Base-by-base conservation (phyloP, 2,113 vertebrate species). In the Carassius carassius region DNA sequence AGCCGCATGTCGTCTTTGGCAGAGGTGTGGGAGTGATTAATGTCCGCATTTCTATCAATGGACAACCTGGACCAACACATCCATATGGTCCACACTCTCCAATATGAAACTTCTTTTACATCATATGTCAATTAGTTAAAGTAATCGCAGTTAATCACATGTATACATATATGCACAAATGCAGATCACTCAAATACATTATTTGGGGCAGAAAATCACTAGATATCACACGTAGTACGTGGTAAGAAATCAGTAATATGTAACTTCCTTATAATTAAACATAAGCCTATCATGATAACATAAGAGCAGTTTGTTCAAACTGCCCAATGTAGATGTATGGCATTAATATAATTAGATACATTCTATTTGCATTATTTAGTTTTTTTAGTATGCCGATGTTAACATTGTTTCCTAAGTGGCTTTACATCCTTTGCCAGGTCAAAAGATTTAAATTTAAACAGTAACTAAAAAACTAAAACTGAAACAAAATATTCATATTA, bases 11-110 rank as follows among this genome's bases (percentile, higher is more conserved):
- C 84, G 78, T 7, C 12, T 47, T 73, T 92, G 90, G 91, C 90
- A 88, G 83, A 76, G 84, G 86, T 81, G 6, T 85, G 88, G 84
- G 88, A 83, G 72, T 91, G 91, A 93, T 93, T 88, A 32, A 92
- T 92, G 88, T 37, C n/a, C 65, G 74, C 21, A 75, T 29, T 25
- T 54, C 13, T 29, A 16, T 87, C 13, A 25, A 19, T 63, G 58
- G 58, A 63, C 37, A n/a, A 41, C 21, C 56, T 60, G 32, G 12
- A 60, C 54, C 41, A 65, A 65, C 58, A 47, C 41, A 11, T 21
- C 12, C 35, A 21, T 10, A 12, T 1, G 8, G 41, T 16, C n/a
- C 41, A 49, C 7, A 25, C 12, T 74, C 2, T 11, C 11, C 5
- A n/a, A 44, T 44, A 44, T n/a, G 5, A 73, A 44, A 23, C 9